phyloP scores from a whole-genome alignment of 2,888 invertebrate species.

The Ornithoptera alexandrae region DNA sequence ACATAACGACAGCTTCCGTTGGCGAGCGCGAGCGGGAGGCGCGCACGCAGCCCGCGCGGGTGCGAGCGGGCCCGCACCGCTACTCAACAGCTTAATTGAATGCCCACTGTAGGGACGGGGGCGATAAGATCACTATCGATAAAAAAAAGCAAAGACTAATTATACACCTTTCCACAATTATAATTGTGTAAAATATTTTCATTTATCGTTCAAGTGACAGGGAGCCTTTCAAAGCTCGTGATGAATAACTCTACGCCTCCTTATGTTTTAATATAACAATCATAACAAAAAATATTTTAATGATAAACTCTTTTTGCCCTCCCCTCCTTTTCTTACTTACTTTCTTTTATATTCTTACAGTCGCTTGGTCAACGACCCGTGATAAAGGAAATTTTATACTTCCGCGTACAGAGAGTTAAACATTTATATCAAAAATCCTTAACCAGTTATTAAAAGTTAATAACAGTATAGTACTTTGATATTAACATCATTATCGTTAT shows the following conservation, averaged over 20 bases:
- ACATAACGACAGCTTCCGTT: constrained; percentile 69
- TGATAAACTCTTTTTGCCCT: too few relatives aligned
- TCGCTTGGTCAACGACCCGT: too few relatives aligned
- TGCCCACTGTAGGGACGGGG: constrained; percentile 47
- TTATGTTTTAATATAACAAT: constrained; percentile 1
- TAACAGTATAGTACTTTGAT: too few relatives aligned
- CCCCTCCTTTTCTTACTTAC: too few relatives aligned
- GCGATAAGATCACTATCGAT: constrained; percentile 42
- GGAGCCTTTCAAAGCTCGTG: constrained; percentile 1
- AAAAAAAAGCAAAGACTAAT: constrained; percentile 23
- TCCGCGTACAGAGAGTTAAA: too few relatives aligned
- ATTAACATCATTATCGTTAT: too few relatives aligned
- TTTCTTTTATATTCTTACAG: too few relatives aligned
- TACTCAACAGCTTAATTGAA: constrained; percentile 74
- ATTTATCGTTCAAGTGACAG: constrained; percentile 20
- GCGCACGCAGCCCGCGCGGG: constrained; percentile 28
- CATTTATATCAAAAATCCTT: too few relatives aligned
- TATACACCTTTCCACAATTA: constrained; percentile 18
- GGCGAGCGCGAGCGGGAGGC: constrained; percentile 40
- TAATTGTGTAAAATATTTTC: constrained; percentile 25
- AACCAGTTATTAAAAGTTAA: too few relatives aligned
- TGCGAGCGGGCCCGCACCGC: constrained; percentile 39
- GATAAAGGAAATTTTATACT: too few relatives aligned
- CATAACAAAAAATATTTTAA: too few relatives aligned
- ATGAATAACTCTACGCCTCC: background rate